phyloP scores from a whole-genome alignment of 2,888 invertebrate species.

The Panopea generosa region DNA sequence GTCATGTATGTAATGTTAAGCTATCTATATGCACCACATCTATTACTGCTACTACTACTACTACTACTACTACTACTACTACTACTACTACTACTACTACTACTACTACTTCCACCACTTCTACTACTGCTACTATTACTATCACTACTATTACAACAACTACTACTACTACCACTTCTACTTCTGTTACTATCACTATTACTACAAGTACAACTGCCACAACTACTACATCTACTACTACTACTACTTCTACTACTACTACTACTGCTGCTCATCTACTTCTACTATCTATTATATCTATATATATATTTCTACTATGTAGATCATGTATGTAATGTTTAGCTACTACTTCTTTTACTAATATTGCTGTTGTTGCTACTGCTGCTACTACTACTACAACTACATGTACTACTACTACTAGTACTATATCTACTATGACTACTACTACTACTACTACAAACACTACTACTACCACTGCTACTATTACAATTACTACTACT shows the following conservation, averaged over 20 bases:
- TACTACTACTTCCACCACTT: too few relatives aligned
- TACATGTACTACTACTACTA: slow-evolving; percentile 27
- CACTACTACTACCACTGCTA: slow-evolving; percentile 24
- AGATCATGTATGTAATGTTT: too few relatives aligned
- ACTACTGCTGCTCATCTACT: too few relatives aligned
- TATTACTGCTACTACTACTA: slow-evolving; percentile 11
- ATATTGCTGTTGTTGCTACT: too few relatives aligned
- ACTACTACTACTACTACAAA: too few relatives aligned
- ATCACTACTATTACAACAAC: slow-evolving; percentile 19
- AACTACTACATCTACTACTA: slow-evolving; percentile 37
- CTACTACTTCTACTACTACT: slow-evolving; percentile 33
- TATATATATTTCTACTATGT: too few relatives aligned
- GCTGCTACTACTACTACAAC: slow-evolving; percentile 24
- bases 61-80: slow-evolving; percentile 20
- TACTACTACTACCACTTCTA: slow-evolving; percentile 34
- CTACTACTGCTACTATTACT: slow-evolving; percentile 32
- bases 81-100: slow-evolving; percentile 29
- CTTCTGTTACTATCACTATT: too few relatives aligned
- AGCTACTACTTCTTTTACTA: too few relatives aligned
- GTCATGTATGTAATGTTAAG: neutral
- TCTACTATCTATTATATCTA: too few relatives aligned
- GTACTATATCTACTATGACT: too few relatives aligned
- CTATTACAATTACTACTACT: slow-evolving; percentile 28
- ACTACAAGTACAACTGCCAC: too few relatives aligned
- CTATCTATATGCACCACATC: neutral